Base-by-base conservation (phyloP, 2,113 vertebrate genomes). In the Lepidiolamprologus cunningtoni region DNA sequence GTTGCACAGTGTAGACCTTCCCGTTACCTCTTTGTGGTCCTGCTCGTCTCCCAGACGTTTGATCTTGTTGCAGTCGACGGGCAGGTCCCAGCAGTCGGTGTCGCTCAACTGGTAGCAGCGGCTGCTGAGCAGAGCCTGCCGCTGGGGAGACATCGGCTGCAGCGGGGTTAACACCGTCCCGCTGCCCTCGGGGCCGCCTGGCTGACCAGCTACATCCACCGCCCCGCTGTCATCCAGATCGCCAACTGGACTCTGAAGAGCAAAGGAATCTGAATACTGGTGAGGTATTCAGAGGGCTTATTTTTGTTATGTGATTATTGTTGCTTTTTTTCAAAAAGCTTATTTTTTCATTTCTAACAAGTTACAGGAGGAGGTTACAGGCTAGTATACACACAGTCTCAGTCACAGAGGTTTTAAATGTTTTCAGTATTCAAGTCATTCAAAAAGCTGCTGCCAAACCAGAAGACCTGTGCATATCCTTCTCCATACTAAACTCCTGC, bases 1-100 rank as follows among this genome's bases (percentile, higher is more conserved):
- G 3, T 11, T 50, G 23, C 9, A 26, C 4, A 26, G 21, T 53
- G 12, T 28, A n/a, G 90, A 23, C 45, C 68, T 87, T 90, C 89
- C 92, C 1, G 7, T 84, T 95, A 99, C 97, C 95, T 99, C 98
- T 94, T 98, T 98, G 96, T 97, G 91, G 81, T 97, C 97, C 40
- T 80, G 89, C 82, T 99, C 98, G 78, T 98, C 98, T 13, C 97
- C 97, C 81, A 98, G 96, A 66, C 96, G 97, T 91, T 99, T 99
- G 97, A 99, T 98, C 95, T 99, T 99, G 96, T 97, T 98, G 97
- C 98, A 99, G 96, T 99, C 98, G 80, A 98, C 97, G 1, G 99
- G 98, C 93, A 99, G 96, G 92, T 99, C 99, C 99, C 99, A 99
- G 96, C 98, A 98, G 93, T 99, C 98, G 0, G 97, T 91, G 19